A percentile compares a stretch with the other conserved stretches of the same genome.
Evolutionary conservation across 1,140 invertebrate genomes (phyloP).

Genomic region (Liolophura sinensis): DNA sequence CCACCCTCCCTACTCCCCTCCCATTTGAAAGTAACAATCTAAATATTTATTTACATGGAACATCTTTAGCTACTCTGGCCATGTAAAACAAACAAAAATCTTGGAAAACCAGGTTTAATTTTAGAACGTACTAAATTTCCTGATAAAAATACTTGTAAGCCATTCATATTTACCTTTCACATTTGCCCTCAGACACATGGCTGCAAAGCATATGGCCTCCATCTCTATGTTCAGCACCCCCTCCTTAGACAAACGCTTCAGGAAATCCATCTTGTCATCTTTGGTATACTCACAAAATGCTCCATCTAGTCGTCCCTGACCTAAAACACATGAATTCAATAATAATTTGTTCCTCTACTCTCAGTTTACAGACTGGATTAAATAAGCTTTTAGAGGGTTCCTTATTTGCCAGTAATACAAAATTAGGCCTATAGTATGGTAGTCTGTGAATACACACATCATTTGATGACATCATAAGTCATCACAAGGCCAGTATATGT

Average conservation of each 20-base stretch:
- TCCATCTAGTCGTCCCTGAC: constrained; percentile 90
- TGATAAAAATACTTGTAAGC: no score
- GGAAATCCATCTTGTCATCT: constrained; percentile 86
- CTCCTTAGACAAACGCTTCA: constrained; percentile 73
- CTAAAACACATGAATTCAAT: constrained; percentile 29
- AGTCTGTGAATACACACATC: neutral
- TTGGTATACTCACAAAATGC: constrained; percentile 94
- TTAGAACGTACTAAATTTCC: no score
- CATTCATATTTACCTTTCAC: constrained; percentile 67
- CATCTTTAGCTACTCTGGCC: no score
- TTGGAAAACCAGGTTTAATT: no score
- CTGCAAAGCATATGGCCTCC: constrained; percentile 92
- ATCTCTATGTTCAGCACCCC: constrained; percentile 98
- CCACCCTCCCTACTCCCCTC: no score
- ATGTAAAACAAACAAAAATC: no score
- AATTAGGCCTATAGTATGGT: neutral
- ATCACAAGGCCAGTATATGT: no score
- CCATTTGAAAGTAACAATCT: no score
- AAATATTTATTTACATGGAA: no score
- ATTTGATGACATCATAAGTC: no score
- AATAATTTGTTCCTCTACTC: neutral
- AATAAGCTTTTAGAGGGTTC: no score
- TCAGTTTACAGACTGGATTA: neutral
- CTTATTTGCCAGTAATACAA: neutral
- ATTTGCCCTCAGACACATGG: constrained; percentile 91